These are phyloP conservation scores for Platyscelio sp. DNA, from an alignment of 2,888 invertebrate genomes.

Conservation along the genomic window DNA sequence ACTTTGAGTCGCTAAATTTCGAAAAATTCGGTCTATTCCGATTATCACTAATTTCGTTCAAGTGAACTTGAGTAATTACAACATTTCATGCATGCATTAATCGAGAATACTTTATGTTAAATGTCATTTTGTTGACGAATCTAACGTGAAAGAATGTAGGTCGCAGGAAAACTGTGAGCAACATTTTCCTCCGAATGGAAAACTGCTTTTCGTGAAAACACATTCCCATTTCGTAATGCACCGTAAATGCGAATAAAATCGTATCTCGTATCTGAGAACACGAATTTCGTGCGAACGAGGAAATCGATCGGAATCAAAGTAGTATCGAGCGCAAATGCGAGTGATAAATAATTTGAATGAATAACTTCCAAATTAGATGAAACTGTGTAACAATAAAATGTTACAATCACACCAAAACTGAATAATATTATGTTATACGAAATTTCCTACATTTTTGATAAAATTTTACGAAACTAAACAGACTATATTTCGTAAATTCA, in stretches of 20 bases:
- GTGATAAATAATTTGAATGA: constrained; percentile 42
- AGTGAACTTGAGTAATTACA: too few species aligned
- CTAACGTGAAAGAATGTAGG: constrained; percentile 66
- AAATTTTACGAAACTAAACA: too few species aligned
- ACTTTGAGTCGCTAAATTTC: too few species aligned
- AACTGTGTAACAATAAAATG: neutral
- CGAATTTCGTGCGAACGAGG: constrained; percentile 10
- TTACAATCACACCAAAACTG: neutral
- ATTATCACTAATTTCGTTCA: too few species aligned
- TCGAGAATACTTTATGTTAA: neutral
- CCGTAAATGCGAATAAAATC: constrained; percentile 25
- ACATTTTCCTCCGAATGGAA: constrained; percentile 55
- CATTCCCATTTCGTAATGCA: constrained; percentile 19
- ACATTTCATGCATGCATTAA: too few species aligned
- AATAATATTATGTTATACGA: too few species aligned
- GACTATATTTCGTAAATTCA: neutral
- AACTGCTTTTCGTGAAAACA: constrained; percentile 34
- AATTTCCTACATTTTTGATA: too few species aligned
- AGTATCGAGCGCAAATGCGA: constrained; percentile 2
- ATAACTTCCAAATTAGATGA: neutral
- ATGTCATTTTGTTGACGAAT: constrained; percentile 20
- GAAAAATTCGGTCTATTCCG: too few species aligned
- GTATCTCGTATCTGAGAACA: constrained; percentile 4
- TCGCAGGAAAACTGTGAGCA: constrained; percentile 60
- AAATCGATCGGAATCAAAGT: constrained; percentile 33